Evolutionary conservation across 64 coral and sea anemone genomes (phyloP), one percentile per base, ranked within the genome.

Genomic region (Stichodactyla helianthus): DNA sequence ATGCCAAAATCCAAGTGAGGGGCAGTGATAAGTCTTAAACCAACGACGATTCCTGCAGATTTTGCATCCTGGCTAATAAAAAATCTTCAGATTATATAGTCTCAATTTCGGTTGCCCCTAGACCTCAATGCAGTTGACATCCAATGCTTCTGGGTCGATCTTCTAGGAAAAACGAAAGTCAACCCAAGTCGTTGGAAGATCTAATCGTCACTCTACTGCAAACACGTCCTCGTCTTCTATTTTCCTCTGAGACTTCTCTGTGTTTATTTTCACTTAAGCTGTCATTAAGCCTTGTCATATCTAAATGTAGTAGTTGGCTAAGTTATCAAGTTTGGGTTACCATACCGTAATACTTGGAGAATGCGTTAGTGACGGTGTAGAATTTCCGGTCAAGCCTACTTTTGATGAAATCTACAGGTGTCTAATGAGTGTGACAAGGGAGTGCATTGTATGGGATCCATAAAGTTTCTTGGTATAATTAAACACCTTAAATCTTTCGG

Each of bases 351-450:
- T 74, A 74, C 6, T 74, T 74, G 25, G 68, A 23, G 68, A 74
- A 74, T 74, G 26, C 11, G 8, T 6, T 74, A 74, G 68, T 74
- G 68, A 12, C 10, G 25, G 68, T 74, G 23, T 74, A 27, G 78
- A 81, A 81, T 81, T 81, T 81, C 78, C 78, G 16, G 78, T 81
- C 50, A n/a, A 52, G 51, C 52, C 77, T 81, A 81, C 6, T 10
- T 53, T 51, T 52, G 35, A 81, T 81, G 78, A 81, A 81, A 81
- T 52, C 78, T 81, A 81, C 78, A 81, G 78, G 78, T 81, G 52
- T 23, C 68, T 74, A 35, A 13, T 65, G 8, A 65, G 62, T n/a
- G 25, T 26, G 17, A 35, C 26, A 74, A 31, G 68, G 19, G 63
- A 74, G 8, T n/a, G 19, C 65, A 23, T 70, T 70, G 65, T 70